phyloP scores from a whole-genome alignment of 2,888 invertebrate genomes.

The Odontomyia ornata region DNA sequence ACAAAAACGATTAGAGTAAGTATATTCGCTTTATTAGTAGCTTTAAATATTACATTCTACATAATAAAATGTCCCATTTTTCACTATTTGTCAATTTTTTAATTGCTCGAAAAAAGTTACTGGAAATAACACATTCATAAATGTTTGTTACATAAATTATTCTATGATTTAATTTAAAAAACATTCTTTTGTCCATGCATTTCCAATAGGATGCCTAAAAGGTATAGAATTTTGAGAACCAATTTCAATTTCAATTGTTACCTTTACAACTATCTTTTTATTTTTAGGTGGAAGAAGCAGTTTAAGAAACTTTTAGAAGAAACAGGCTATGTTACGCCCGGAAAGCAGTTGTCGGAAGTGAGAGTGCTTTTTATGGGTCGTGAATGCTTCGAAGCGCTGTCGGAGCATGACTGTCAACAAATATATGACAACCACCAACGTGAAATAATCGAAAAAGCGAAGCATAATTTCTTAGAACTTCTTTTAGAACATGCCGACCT shows the following conservation, averaged over 20 bases:
- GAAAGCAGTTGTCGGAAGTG: constrained; percentile 91
- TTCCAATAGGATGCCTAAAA: constrained; percentile 66
- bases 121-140: too few species aligned
- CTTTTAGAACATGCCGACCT: constrained; percentile 91
- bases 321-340: constrained; percentile 93
- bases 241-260: too few species aligned
- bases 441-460: constrained; percentile 87
- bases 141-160: too few species aligned
- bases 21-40: constrained; percentile 54
- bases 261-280: constrained; percentile 19
- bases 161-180: too few species aligned
- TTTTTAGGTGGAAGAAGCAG: constrained; percentile 86
- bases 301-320: constrained; percentile 93
- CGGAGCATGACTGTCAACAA: constrained; percentile 88
- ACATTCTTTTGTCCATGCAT: too few species aligned
- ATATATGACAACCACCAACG: constrained; percentile 95
- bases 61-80: too few species aligned
- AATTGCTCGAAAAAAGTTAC: too few species aligned
- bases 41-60: too few species aligned
- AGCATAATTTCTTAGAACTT: constrained; percentile 91
- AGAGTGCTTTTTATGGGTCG: constrained; percentile 91
- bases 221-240: constrained; percentile 60
- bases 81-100: too few species aligned
- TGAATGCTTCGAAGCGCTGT: constrained; percentile 91
- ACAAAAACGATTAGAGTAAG: constrained; percentile 90